Conservation (phyloP, 1,140 invertebrate species). For the Cydia fagiglandana region DNA sequence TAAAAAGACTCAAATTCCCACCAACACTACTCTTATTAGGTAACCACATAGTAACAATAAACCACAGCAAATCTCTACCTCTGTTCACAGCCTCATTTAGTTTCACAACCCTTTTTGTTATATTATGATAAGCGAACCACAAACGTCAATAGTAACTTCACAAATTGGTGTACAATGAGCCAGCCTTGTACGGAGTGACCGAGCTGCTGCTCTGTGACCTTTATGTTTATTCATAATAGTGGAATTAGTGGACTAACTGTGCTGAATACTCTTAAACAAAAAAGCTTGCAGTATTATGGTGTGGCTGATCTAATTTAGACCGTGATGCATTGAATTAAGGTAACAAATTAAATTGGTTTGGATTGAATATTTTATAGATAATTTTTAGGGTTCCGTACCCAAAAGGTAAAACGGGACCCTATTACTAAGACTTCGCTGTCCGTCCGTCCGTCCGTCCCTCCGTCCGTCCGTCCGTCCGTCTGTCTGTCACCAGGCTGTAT, state of each 20-base stretch:
- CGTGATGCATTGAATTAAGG: neutral
- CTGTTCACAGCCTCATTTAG: neutral
- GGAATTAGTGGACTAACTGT: neutral
- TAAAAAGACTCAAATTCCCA: too few species aligned
- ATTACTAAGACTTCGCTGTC: too few species aligned
- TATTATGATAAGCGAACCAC: slow-evolving; percentile 4
- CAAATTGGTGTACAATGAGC: slow-evolving; percentile 24
- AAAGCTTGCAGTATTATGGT: neutral
- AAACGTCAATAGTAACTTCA: slow-evolving; percentile 17
- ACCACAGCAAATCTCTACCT: neutral
- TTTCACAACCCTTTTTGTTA: slow-evolving; percentile 5
- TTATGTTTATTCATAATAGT: slow-evolving; percentile 26
- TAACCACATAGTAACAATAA: neutral
- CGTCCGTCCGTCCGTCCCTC: too few species aligned
- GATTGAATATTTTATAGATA: too few species aligned
- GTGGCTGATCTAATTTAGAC: neutral
- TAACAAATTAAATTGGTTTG: neutral
- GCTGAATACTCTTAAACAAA: slow-evolving; percentile 1
- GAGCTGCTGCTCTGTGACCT: neutral
- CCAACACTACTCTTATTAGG: neutral
- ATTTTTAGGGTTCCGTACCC: too few species aligned
- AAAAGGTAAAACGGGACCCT: too few species aligned
- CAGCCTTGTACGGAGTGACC: slow-evolving; percentile 12
- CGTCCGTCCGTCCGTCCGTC: too few species aligned
- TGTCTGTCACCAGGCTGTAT: too few species aligned